Evolutionary conservation across 2,113 vertebrate genomes (phyloP).

Genomic region (Corydoras maculifer): DNA sequence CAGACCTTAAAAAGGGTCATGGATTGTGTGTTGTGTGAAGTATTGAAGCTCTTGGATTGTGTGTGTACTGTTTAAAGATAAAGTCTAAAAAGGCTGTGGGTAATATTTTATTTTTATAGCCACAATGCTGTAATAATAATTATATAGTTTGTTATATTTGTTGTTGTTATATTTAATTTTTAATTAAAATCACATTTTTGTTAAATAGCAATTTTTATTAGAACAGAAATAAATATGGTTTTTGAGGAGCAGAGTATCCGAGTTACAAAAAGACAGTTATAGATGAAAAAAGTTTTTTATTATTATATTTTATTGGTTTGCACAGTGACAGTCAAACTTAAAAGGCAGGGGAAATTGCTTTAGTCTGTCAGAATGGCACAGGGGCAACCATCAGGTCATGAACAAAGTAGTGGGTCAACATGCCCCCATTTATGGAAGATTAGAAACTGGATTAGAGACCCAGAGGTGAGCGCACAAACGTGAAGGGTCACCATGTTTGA

Average conservation of each 20-base stretch:
- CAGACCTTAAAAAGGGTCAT: too few species aligned
- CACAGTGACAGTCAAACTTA: constrained; percentile 33
- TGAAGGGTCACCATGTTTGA: constrained; percentile 25
- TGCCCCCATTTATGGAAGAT: constrained; percentile 38
- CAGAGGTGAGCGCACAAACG: constrained; percentile 24
- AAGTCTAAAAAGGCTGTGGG: too few species aligned
- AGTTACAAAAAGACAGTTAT: constrained; percentile 13
- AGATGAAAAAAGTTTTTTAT: constrained; percentile 18
- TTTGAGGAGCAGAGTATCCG: background rate
- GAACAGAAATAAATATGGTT: too few species aligned
- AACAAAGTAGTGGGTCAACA: constrained; percentile 26
- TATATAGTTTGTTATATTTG: too few species aligned
- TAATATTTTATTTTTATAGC: too few species aligned
- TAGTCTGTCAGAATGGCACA: constrained; percentile 24
- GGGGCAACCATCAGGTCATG: constrained; percentile 32
- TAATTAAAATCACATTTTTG: too few species aligned
- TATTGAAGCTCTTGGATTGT: too few species aligned
- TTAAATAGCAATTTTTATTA: too few species aligned
- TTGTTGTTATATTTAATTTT: too few species aligned
- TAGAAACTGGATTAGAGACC: constrained; percentile 35
- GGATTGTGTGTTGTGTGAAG: too few species aligned
- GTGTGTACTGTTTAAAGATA: too few species aligned
- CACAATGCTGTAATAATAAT: too few species aligned
- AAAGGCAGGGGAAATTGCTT: constrained; percentile 43
- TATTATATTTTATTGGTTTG: background rate